Conservation (phyloP, 1,140 invertebrate species). For the Dolichoris vasculosae region DNA sequence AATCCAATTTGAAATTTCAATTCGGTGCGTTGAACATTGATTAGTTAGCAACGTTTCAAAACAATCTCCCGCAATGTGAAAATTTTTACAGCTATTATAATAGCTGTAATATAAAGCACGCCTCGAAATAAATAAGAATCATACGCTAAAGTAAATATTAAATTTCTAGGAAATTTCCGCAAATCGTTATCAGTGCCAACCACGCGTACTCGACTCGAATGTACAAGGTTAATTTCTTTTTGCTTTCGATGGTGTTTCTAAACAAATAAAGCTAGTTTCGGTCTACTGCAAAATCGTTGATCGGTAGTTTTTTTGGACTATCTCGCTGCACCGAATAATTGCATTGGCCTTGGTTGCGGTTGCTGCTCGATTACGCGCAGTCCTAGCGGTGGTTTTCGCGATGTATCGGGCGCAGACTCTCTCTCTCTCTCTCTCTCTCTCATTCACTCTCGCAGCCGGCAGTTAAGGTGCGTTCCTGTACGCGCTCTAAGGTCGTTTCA, state of each 20-base stretch:
- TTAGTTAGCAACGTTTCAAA: too few species aligned
- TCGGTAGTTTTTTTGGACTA: not conserved
- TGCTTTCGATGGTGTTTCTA: not conserved
- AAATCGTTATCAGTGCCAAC: too few species aligned
- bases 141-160: not conserved
- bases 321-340: conserved; percentile 55
- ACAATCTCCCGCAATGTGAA: too few species aligned
- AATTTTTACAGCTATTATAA: not conserved
- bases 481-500: conserved; percentile 34
- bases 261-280: not conserved
- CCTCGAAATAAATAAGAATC: too few species aligned
- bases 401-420: not conserved
- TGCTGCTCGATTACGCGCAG: conserved; percentile 61
- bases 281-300: conserved; percentile 3
- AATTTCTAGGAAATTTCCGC: not conserved
- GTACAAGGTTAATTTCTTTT: not conserved
- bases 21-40: too few species aligned
- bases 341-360: conserved; percentile 59
- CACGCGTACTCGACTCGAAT: not conserved
- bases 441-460: not conserved
- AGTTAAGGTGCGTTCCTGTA: conserved; percentile 14
- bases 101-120: too few species aligned
- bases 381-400: conserved; percentile 28
- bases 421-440: not conserved
- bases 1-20: too few species aligned